phyloP scores from a whole-genome alignment of 2,113 vertebrate species.

The Rattus rattus region DNA sequence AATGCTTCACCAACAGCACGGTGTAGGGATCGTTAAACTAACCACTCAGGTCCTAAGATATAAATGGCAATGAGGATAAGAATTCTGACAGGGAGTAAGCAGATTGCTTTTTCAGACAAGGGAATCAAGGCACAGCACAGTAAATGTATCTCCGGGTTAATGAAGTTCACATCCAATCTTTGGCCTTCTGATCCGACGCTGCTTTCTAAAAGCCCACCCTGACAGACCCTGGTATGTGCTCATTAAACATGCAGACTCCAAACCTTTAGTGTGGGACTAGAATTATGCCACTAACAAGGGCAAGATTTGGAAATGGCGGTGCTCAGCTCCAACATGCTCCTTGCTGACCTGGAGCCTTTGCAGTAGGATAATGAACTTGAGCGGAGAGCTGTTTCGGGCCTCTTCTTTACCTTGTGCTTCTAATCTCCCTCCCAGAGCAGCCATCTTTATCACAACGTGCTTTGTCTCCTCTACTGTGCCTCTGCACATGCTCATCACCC shows the following conservation, averaged over 20 bases:
- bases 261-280: neutral
- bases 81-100: neutral
- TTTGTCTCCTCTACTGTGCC: neutral
- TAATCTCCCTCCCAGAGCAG: neutral
- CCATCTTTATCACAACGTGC: neutral
- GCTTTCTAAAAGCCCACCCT: neutral
- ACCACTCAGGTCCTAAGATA: neutral
- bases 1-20: neutral
- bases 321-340: no score
- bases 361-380: neutral
- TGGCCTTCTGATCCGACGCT: neutral
- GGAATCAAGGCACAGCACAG: conserved; percentile 14
- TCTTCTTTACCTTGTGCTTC: neutral
- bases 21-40: neutral
- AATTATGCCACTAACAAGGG: neutral
- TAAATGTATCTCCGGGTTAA: neutral
- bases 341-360: neutral
- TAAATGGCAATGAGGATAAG: neutral
- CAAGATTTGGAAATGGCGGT: neutral
- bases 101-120: neutral
- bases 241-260: neutral
- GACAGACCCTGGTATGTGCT: neutral
- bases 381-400: neutral
- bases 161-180: neutral
- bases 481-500: neutral